phyloP scores from a whole-genome alignment of 2,113 vertebrate genomes.

The Ascaphus truei region DNA sequence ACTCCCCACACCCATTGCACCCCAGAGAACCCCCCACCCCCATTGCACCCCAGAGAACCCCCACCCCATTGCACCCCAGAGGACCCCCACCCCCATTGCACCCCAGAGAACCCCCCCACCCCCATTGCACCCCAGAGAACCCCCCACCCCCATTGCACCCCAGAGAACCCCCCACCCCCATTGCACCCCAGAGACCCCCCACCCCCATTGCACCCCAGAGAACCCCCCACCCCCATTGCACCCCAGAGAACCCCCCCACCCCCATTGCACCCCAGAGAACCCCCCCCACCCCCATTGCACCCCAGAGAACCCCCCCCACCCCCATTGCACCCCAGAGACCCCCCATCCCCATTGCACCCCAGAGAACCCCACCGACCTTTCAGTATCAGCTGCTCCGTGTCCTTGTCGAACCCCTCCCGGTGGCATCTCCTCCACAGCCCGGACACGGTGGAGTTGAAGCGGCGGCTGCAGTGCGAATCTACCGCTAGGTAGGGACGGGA shows the following conservation, averaged over 20 bases:
- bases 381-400: conserved; percentile 81
- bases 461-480: conserved; percentile 81
- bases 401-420: conserved; percentile 81
- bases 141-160: no score
- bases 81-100: no score
- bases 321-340: not conserved
- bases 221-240: no score
- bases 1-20: no score
- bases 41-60: no score
- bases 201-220: not conserved
- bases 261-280: not conserved
- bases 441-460: conserved; percentile 83
- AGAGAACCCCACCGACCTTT: conserved; percentile 63
- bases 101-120: no score
- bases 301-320: no score
- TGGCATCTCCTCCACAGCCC: conserved; percentile 84
- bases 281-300: not conserved
- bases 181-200: not conserved
- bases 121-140: no score
- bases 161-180: no score
- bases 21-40: no score
- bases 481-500: conserved; percentile 67
- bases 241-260: no score
- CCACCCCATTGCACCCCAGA: no score
- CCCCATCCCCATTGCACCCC: not conserved